Evolutionary conservation across 2,113 vertebrate genomes (phyloP), one percentile per base, ranked within the genome.

Genomic region (Falcunculus frontatus): DNA sequence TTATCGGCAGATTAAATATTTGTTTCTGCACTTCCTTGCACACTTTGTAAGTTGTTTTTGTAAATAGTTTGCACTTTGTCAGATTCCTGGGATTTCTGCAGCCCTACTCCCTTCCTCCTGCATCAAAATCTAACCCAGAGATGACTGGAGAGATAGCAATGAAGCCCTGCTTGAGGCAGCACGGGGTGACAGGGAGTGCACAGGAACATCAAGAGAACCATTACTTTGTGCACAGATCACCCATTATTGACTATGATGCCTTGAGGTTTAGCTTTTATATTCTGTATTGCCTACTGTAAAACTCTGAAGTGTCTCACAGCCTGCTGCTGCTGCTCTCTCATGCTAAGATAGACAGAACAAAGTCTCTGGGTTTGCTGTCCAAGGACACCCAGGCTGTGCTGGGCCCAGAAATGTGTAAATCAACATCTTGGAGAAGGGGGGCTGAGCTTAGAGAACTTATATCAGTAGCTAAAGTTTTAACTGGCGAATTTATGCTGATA

Each of bases 161-260:
- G 25, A 47, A 73, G 16, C 30, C 33, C 47, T 23, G n/a, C 26
- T 35, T 9, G 21, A 56, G 15, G 50, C 47, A n/a, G 32, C 4
- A 5, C 42, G 35, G 22, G 5, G 13, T 12, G n/a, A 44, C 29
- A 27, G 57, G 37, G 23, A 60, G 68, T 19, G 47, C 23, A 15
- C 9, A 21, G 5, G 18, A 1, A 1, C 32, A 79, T 2, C 41
- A 52, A n/a, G 49, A 77, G 41, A 65, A 30, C 2, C 4, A 4
- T 63, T 4, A 6, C 9, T 10, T 23, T 1, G 1, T 18, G 21
- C 52, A 47, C 25, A 10, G 23, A 62, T 16, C 33, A 75, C 20
- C 47, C 10, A 10, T 63, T 63, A 33, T 1, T 56, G 46, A 57
- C 47, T n/a, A n/a, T n/a, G n/a, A n/a, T n/a, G n/a, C n/a, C n/a